Base-by-base conservation (phyloP, 2,888 invertebrate genomes). In the Lacanobia wlatinum region DNA sequence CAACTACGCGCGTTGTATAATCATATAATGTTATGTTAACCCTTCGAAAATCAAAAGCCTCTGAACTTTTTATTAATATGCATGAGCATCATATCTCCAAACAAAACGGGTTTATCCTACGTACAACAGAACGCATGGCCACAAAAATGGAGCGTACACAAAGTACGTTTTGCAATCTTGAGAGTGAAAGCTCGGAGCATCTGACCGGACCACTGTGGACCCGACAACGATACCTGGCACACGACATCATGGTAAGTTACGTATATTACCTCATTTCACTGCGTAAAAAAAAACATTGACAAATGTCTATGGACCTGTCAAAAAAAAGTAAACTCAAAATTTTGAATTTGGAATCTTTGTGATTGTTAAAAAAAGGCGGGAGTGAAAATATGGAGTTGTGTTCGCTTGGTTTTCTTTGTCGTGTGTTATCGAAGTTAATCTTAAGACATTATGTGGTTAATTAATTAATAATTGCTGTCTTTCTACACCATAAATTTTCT, bases 221-320 rank as follows among this genome's bases (percentile, higher is more conserved):
- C 74, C 70, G 84, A 74, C 85, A 92, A 92, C 94, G 92, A 87
- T 48, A 84, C 90, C 78, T 81, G 92, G 82, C 89, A 93, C 91
- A 94, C 92, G 86, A 70, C 69, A 85, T 75, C 77, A 94, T 94
- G 94, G 94, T 94, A 78, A 93, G 94, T 92, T 62, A 75, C 48
- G 48, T 52, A 9, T 34, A 53, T 62, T 55, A 73, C 28, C 53
- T 66, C 21, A 58, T 71, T 53, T 28, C 1, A 60, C 5, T 16
- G n/a, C n/a, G 21, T 52, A 10, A 18, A 52, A 48, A 46, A 60
- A 60, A 59, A 14, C 0, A 7, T 21, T 59, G 5, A 38, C n/a
- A n/a, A n/a, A 1, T 40, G 9, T 52, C 38, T 69, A 18, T 14
- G 3, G 38, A 10, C 16, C 28, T 28, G 23, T 69, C 16, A 59